phyloP scores from a whole-genome alignment of 2,113 vertebrate species.

The Spea bombifrons region DNA sequence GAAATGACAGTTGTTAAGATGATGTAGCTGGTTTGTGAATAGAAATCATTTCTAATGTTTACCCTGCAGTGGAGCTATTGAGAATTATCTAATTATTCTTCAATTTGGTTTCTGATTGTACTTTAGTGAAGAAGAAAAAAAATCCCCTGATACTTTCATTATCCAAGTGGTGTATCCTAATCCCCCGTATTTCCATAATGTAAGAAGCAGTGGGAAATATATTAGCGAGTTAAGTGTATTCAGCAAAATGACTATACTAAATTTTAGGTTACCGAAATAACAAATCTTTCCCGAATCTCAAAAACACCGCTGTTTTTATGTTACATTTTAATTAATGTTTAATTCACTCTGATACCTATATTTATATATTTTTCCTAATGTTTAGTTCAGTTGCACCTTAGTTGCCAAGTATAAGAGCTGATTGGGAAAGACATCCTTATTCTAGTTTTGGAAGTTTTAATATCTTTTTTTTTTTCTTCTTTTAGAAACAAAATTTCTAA shows the following conservation, averaged over 20 bases:
- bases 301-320: not conserved
- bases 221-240: not conserved
- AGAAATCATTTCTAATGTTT: conserved; percentile 3
- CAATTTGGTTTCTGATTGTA: conserved; percentile 7
- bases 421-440: too few species aligned
- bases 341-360: not conserved
- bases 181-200: conserved; percentile 23
- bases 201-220: not conserved
- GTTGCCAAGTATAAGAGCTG: too few species aligned
- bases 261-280: not conserved
- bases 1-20: not conserved
- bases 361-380: too few species aligned
- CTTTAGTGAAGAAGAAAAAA: not conserved
- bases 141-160: conserved; percentile 20
- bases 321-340: not conserved
- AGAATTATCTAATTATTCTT: conserved; percentile 19
- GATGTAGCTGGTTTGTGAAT: not conserved
- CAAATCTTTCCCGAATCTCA: too few species aligned
- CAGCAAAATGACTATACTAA: not conserved
- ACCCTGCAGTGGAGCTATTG: not conserved
- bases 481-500: too few species aligned
- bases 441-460: too few species aligned
- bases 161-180: conserved; percentile 10
- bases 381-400: too few species aligned
- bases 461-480: too few species aligned